A percentile compares a stretch with the other conserved stretches of the same genome.
Evolutionary conservation across 2,113 vertebrate genomes (phyloP).

Genomic region (Perca fluviatilis): DNA sequence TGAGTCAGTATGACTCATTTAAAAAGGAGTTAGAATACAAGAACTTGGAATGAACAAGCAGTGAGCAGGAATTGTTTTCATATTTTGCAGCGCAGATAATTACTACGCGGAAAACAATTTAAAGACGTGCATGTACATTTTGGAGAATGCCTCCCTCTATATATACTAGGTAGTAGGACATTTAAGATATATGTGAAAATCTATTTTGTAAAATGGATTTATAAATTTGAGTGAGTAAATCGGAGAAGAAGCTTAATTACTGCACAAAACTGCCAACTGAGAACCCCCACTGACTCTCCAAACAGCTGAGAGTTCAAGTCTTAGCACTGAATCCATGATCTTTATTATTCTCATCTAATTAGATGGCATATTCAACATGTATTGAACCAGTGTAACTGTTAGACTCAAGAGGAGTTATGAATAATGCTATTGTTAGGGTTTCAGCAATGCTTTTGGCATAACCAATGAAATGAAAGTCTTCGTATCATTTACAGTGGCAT

Average conservation of each 20-base stretch:
- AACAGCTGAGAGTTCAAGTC: slow-evolving; percentile 49
- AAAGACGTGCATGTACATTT: background rate
- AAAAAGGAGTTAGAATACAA: background rate
- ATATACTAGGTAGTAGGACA: background rate
- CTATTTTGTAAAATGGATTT: slow-evolving; percentile 1
- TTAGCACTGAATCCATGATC: slow-evolving; percentile 35
- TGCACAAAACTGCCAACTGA: slow-evolving; percentile 15
- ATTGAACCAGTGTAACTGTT: slow-evolving; percentile 49
- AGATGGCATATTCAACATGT: slow-evolving; percentile 53
- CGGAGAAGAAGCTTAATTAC: slow-evolving; percentile 8
- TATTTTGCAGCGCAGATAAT: background rate
- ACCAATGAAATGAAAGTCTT: slow-evolving; percentile 51
- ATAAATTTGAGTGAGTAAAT: slow-evolving; percentile 14
- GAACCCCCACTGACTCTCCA: slow-evolving; percentile 26
- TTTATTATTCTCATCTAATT: slow-evolving; percentile 71
- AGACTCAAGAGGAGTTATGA: slow-evolving; percentile 44
- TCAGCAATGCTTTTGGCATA: slow-evolving; percentile 60
- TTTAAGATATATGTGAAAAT: background rate
- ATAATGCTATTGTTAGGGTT: slow-evolving; percentile 68
- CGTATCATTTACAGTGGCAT: slow-evolving; percentile 72
- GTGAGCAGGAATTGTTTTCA: background rate
- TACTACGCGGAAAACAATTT: background rate
- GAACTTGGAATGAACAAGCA: background rate
- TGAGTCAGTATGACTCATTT: background rate
- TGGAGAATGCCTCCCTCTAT: background rate